Conservation (phyloP, 30 jellyfish, hydroid and myxozoan species). For the Sanderia malayensis region DNA sequence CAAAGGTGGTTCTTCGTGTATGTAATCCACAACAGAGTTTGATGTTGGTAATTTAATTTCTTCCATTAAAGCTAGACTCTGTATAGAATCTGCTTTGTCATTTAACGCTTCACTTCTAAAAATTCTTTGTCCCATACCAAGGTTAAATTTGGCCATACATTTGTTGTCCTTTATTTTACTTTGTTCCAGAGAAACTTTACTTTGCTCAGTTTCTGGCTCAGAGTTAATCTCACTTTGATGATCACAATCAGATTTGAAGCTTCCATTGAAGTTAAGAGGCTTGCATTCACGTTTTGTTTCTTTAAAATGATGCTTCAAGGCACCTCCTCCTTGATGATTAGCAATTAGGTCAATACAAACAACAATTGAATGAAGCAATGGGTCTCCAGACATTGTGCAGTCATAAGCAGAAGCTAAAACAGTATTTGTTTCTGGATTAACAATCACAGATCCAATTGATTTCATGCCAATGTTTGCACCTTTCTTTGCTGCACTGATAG, state of each 20-base stretch:
- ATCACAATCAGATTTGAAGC: background rate
- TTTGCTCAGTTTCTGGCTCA: background rate
- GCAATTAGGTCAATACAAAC: conserved; percentile 85
- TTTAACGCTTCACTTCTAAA: background rate
- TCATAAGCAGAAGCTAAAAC: conserved; percentile 74
- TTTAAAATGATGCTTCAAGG: conserved; percentile 16
- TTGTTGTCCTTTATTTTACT: too few relatives aligned
- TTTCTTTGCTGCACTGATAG: conserved; percentile 24
- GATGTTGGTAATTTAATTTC: background rate
- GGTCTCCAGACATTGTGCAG: conserved; percentile 51
- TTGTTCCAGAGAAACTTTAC: background rate
- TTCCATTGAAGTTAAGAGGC: too few relatives aligned
- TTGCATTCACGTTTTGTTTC: background rate
- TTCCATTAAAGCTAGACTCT: too few relatives aligned
- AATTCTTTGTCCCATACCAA: too few relatives aligned
- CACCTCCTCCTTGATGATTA: conserved; percentile 81
- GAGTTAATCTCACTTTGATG: background rate
- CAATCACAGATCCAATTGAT: conserved; percentile 57
- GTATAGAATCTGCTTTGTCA: too few relatives aligned
- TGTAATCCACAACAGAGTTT: background rate
- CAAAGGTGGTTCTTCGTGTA: background rate
- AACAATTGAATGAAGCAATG: conserved; percentile 72
- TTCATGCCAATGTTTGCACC: conserved; percentile 17
- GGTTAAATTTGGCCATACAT: background rate
- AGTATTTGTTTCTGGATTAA: conserved; percentile 53